Evolutionary conservation across 92 coral and sea anemone species (phyloP).

Genomic region (Palythoa caribaeorum): DNA sequence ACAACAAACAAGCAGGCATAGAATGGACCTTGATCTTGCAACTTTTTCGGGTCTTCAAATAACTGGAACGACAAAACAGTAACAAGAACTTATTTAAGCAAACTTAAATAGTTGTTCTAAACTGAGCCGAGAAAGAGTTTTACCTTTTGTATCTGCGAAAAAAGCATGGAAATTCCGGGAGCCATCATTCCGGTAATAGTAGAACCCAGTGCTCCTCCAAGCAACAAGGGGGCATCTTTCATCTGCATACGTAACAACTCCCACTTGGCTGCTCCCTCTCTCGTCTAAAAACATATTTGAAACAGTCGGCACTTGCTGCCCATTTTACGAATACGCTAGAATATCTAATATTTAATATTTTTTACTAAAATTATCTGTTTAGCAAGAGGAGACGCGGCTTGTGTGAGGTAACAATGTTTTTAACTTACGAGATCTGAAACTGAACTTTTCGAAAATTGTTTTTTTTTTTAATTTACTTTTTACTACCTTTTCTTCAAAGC

Average conservation of each 20-base stretch:
- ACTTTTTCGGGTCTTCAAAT: slow-evolving; percentile 80
- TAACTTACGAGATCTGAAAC: too few species aligned
- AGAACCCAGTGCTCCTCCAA: slow-evolving; percentile 89
- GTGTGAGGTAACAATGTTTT: neutral
- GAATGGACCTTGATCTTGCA: slow-evolving; percentile 78
- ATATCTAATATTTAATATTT: too few species aligned
- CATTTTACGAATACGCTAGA: neutral
- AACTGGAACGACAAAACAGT: slow-evolving; percentile 31
- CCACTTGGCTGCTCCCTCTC: slow-evolving; percentile 74
- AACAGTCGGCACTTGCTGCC: neutral
- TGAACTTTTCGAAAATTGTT: neutral
- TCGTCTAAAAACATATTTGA: slow-evolving; percentile 47
- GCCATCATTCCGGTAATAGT: slow-evolving; percentile 94
- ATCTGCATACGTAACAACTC: slow-evolving; percentile 76
- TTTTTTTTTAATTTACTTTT: neutral
- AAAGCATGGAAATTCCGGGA: slow-evolving; percentile 89
- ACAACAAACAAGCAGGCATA: slow-evolving; percentile 90
- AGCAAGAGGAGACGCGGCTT: too few species aligned
- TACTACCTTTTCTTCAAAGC: slow-evolving; percentile 54
- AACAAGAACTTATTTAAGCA: neutral
- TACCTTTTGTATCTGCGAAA: slow-evolving; percentile 94
- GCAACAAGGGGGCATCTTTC: slow-evolving; percentile 82
- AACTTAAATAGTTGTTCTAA: too few species aligned
- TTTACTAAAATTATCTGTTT: too few species aligned
- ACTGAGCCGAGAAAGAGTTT: neutral